phyloP scores from a whole-genome alignment of 2,888 invertebrate species.

The Dyspetes luteomarginatus region DNA sequence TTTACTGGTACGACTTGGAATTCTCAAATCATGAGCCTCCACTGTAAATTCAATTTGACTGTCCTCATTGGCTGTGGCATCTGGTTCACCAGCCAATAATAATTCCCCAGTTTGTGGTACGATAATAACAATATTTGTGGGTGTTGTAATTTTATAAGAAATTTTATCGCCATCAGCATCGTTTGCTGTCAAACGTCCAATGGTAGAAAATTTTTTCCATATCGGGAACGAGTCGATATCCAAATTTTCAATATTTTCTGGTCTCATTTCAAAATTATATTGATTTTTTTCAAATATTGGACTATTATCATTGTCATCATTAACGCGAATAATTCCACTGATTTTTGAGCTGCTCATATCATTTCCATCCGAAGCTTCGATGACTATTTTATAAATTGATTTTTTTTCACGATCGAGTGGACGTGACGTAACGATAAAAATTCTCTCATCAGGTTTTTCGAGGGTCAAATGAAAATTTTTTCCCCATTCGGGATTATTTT shows the following conservation, averaged over 20 bases:
- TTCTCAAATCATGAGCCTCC: constrained; percentile 92
- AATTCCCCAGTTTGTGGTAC: constrained; percentile 97
- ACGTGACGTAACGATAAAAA: constrained; percentile 90
- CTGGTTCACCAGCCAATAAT: constrained; percentile 92
- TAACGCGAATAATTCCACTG: constrained; percentile 89
- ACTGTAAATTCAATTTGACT: constrained; percentile 89
- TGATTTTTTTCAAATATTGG: constrained; percentile 92
- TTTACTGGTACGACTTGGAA: constrained; percentile 89
- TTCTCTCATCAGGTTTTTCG: constrained; percentile 84
- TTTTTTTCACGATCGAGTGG: constrained; percentile 92
- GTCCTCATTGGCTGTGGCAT: constrained; percentile 85
- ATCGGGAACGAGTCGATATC: constrained; percentile 86
- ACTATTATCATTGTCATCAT: constrained; percentile 96
- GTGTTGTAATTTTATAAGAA: constrained; percentile 92
- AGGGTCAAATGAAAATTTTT: constrained; percentile 77
- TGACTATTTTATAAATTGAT: constrained; percentile 88
- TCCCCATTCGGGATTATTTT: constrained; percentile 85
- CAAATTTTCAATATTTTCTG: constrained; percentile 80
- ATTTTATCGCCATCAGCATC: constrained; percentile 97
- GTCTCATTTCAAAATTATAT: constrained; percentile 89
- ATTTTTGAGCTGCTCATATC: constrained; percentile 92
- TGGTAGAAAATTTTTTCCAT: constrained; percentile 92
- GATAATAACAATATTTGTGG: constrained; percentile 93
- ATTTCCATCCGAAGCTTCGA: constrained; percentile 92
- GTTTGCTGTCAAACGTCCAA: constrained; percentile 93